Conservation (phyloP, 2,888 invertebrate species). For the Hedya salicella region DNA sequence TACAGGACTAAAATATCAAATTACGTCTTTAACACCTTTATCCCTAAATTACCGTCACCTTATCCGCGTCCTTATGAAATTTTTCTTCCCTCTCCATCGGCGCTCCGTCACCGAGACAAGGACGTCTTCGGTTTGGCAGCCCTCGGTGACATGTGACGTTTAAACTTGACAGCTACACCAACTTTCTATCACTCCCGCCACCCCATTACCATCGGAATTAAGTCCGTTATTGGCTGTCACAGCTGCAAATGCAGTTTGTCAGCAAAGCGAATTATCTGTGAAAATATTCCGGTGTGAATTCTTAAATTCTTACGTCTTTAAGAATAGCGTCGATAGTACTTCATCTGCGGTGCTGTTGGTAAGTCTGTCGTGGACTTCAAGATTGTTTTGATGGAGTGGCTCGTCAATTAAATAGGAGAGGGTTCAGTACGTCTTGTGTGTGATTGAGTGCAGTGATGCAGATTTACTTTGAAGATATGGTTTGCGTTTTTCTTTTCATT, state of each 20-base stretch:
- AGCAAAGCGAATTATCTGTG: constrained; percentile 56
- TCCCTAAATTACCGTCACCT: constrained; percentile 43
- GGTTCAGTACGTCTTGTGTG: constrained; percentile 70
- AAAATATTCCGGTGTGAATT: constrained; percentile 55
- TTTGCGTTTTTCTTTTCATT: constrained; percentile 47
- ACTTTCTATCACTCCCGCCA: constrained; percentile 31
- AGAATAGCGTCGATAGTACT: constrained; percentile 58
- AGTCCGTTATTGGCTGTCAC: constrained; percentile 49
- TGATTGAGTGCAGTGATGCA: constrained; percentile 82
- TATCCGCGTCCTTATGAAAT: constrained; percentile 47
- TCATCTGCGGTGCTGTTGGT: constrained; percentile 45
- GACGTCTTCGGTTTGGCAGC: constrained; percentile 68
- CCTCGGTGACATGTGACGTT: constrained; percentile 70
- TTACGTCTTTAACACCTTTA: constrained; percentile 25
- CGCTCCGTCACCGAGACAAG: constrained; percentile 57
- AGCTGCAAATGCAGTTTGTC: constrained; percentile 51
- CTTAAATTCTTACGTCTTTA: constrained; percentile 50
- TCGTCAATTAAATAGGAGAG: constrained; percentile 80
- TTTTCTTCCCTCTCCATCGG: constrained; percentile 38
- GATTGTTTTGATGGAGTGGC: constrained; percentile 81
- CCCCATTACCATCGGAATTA: constrained; percentile 48
- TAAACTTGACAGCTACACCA: constrained; percentile 68
- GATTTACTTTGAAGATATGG: constrained; percentile 67
- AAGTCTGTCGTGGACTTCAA: constrained; percentile 62
- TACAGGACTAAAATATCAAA: constrained; percentile 24